Evolutionary conservation across 2,888 invertebrate genomes (phyloP).

Genomic region (Trachelus troglodyta): DNA sequence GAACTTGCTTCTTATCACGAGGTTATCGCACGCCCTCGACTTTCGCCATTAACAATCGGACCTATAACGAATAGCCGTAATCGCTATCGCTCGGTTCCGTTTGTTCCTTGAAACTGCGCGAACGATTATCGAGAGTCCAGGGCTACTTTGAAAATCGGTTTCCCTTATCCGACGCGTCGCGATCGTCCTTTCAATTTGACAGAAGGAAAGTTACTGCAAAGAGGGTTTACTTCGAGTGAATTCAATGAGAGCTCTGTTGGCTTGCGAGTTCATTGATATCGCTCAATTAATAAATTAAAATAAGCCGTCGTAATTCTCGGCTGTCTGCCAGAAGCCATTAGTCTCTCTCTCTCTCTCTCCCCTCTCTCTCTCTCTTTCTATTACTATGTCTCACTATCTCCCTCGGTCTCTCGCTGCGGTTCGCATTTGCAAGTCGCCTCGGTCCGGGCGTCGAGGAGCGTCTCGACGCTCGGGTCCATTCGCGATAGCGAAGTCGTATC

Average conservation of each 20-base stretch:
- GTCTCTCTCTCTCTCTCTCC: too few species aligned
- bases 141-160: too few species aligned
- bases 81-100: not conserved
- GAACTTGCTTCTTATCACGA: conserved; percentile 14
- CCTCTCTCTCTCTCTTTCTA: too few species aligned
- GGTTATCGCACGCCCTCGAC: conserved; percentile 51
- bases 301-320: conserved; percentile 42
- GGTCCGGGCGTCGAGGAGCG: not conserved
- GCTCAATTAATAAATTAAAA: conserved; percentile 64
- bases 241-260: conserved; percentile 63
- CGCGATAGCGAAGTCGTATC: too few species aligned
- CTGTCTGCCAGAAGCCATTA: conserved; percentile 32
- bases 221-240: conserved; percentile 38
- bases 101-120: too few species aligned
- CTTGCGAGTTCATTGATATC: conserved; percentile 63
- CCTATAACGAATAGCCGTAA: not conserved
- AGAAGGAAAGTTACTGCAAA: conserved; percentile 31
- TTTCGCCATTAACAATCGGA: conserved; percentile 44
- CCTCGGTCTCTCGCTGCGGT: not conserved
- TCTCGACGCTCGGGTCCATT: too few species aligned
- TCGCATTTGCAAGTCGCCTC: too few species aligned
- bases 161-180: too few species aligned
- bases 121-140: too few species aligned
- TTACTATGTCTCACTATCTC: too few species aligned
- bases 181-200: too few species aligned